Base-by-base conservation (phyloP, 2,888 invertebrate genomes). In the Tenthredo distinguenda region DNA sequence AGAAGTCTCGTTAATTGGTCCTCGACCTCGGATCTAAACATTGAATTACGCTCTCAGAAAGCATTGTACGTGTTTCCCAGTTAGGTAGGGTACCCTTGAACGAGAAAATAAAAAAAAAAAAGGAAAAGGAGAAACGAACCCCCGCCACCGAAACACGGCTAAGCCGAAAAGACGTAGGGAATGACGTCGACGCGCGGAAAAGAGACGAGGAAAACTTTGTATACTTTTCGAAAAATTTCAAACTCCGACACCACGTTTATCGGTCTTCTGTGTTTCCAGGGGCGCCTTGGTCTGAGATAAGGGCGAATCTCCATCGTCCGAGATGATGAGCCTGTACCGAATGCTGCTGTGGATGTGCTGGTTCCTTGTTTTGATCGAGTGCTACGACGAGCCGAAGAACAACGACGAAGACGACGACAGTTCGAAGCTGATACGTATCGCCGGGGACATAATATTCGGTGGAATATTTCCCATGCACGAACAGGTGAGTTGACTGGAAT, bases 381-480 rank as follows among this genome's bases (percentile, higher is more conserved):
- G 90, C 83, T 91, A 91, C 88, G 88, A 89, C 85, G 86, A 88
- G 72, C 88, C 90, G 55, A 86, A 88, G 43, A 90, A 90, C 84
- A 88, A 92, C 50, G 92, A 90, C 86, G 90, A 93, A 87, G 91
- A 92, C 85, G 93, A 93, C 68, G 94, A 95, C 21, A 95, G 95
- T 72, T 94, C 95, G 26, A 92, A 91, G 84, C 88, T 92, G 58
- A 92, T 92, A 85, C 91, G 92, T 12, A 94, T 94, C 85, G 92
- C 92, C 77, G 96, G 96, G n/a, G 96, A 96, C 90, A 94, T 96
- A 86, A 95, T 96, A 86, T 94, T 96, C 47, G 96, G 96, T 1
- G 96, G 96, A 4, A 94, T 96, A 72, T 96, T 96, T 91, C 96
- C 96, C 0, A 95, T 96, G 91, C 96, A 96, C 90, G 95, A 96